Conservation (phyloP, 2,113 vertebrate genomes). For the Pyrgilauda ruficollis region DNA sequence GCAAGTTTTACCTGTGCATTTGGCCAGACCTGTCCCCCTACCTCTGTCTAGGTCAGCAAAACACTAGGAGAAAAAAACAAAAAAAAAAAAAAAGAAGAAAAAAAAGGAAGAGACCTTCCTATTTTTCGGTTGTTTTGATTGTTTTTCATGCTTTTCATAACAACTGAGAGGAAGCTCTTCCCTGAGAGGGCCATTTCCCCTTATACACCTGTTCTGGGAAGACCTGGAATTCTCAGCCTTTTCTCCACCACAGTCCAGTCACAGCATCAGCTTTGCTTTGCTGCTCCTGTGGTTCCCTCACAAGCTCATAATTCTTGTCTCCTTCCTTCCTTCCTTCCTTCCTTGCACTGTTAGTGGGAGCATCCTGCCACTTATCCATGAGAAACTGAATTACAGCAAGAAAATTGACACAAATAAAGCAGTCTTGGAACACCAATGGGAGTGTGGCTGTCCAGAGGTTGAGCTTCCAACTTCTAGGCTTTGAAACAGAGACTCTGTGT, state of each 20-base stretch:
- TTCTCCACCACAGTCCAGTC: neutral
- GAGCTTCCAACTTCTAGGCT: neutral
- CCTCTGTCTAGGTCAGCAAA: neutral
- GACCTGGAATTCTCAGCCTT: neutral
- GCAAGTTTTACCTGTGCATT: neutral
- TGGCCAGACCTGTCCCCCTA: neutral
- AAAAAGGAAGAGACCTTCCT: neutral
- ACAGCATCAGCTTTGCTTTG: neutral
- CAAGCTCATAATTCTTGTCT: neutral
- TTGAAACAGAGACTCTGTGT: neutral
- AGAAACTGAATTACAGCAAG: neutral
- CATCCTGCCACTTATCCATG: neutral
- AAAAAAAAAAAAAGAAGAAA: neutral
- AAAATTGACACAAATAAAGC: neutral
- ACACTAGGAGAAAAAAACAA: rapidly evolving
- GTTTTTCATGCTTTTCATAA: neutral
- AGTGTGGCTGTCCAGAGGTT: neutral
- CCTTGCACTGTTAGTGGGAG: neutral
- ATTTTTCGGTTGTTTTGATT: neutral
- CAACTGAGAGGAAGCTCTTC: neutral
- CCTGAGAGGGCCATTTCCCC: neutral
- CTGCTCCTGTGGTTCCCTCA: neutral
- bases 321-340: neutral
- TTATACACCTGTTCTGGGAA: neutral
- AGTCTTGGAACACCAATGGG: neutral